Conservation (phyloP, 2,113 vertebrate species). For the Nothocercus nigrocapillus region DNA sequence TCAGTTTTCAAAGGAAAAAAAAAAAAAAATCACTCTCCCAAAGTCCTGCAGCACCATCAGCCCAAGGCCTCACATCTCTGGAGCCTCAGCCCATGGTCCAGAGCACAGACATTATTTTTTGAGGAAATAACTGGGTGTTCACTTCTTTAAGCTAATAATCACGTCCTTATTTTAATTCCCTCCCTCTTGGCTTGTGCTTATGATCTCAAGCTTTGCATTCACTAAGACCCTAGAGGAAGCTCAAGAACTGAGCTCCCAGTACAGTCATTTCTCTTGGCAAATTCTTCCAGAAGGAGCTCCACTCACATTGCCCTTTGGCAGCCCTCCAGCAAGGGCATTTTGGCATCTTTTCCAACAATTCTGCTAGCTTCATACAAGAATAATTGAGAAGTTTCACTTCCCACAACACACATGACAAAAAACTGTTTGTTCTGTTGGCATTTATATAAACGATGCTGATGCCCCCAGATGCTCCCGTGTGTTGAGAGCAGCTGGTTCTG, state of each 20-base stretch:
- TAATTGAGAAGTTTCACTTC: neutral
- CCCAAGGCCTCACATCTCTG: fast-evolving
- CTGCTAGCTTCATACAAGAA: fast-evolving
- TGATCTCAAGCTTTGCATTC: constrained; percentile 29
- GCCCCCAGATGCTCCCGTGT: neutral
- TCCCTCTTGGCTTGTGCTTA: constrained; percentile 19
- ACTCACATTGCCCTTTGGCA: neutral
- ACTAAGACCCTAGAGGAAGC: constrained; percentile 38
- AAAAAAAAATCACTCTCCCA: neutral
- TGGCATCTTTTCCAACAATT: neutral
- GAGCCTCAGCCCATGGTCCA: fast-evolving
- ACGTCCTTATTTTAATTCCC: constrained; percentile 22
- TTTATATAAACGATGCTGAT: fast-evolving
- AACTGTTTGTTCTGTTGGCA: neutral
- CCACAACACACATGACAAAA: neutral
- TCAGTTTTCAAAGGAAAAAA: neutral
- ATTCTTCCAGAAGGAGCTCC: neutral
- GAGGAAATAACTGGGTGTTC: neutral
- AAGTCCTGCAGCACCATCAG: neutral
- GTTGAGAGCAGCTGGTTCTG: neutral
- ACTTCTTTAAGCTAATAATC: constrained; percentile 57
- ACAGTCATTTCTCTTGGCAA: neutral
- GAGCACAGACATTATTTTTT: neutral
- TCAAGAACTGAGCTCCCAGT: neutral
- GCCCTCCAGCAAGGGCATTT: neutral